A percentile compares a stretch with the other conserved stretches of the same genome.
Evolutionary conservation across 2,888 invertebrate species (phyloP).

Genomic region (Euplagia quadripunctaria): DNA sequence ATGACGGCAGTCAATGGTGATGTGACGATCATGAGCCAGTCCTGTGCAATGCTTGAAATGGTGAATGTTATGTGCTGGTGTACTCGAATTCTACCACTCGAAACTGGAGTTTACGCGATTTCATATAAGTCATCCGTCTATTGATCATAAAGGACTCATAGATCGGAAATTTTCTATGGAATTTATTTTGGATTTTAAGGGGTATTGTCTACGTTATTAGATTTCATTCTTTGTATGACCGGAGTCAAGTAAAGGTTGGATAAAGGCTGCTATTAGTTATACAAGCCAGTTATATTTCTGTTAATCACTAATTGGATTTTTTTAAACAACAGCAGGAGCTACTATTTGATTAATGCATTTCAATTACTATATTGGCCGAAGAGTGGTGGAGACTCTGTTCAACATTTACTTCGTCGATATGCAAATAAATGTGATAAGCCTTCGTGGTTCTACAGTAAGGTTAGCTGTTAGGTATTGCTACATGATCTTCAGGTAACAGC

Average conservation of each 20-base stretch:
- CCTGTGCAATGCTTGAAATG: slow-evolving; percentile 84
- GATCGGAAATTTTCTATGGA: slow-evolving; percentile 46
- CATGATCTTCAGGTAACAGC: slow-evolving; percentile 64
- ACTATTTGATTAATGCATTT: slow-evolving; percentile 39
- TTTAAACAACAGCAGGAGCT: slow-evolving; percentile 23
- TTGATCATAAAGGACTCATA: slow-evolving; percentile 42
- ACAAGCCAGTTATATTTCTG: slow-evolving; percentile 38
- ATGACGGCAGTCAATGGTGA: slow-evolving; percentile 80
- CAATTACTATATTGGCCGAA: slow-evolving; percentile 25
- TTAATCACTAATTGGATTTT: slow-evolving; percentile 26
- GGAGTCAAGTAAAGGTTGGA: slow-evolving; percentile 53
- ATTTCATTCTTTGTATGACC: slow-evolving; percentile 39
- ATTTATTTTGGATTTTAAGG: slow-evolving; percentile 41
- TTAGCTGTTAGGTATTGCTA: slow-evolving; percentile 69
- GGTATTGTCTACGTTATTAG: slow-evolving; percentile 36
- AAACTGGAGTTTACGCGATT: slow-evolving; percentile 37
- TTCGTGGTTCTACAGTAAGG: slow-evolving; percentile 70
- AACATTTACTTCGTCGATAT: slow-evolving; percentile 57
- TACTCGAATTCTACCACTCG: slow-evolving; percentile 59
- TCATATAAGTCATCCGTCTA: slow-evolving; percentile 39
- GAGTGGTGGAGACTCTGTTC: slow-evolving; percentile 24
- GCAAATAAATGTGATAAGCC: slow-evolving; percentile 83
- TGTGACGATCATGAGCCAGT: slow-evolving; percentile 79
- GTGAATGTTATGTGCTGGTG: slow-evolving; percentile 82
- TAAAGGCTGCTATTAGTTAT: slow-evolving; percentile 56